Conservation (phyloP, 2,888 invertebrate genomes). For the Melolontha melolontha region DNA sequence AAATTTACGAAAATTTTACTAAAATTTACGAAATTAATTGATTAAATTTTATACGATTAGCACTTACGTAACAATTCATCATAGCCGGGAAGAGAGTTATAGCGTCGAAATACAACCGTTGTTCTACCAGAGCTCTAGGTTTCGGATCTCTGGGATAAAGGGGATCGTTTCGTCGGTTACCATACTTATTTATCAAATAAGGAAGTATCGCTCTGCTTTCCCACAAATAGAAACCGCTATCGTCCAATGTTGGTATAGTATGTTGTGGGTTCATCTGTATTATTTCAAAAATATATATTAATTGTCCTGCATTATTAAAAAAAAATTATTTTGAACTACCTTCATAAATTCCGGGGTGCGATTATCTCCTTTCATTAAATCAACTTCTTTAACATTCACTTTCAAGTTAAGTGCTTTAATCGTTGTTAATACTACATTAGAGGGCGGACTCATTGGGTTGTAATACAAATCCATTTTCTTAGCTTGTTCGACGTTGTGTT, state of each 20-base stretch:
- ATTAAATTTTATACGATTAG: too few relatives aligned
- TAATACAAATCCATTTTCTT: constrained; percentile 72
- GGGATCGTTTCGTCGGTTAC: constrained; percentile 78
- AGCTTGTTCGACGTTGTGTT: neutral
- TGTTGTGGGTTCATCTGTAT: constrained; percentile 85
- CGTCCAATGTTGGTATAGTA: constrained; percentile 85
- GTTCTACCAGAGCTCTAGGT: constrained; percentile 81
- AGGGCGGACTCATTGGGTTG: constrained; percentile 74
- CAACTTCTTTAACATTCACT: constrained; percentile 71
- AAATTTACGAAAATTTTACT: too few relatives aligned
- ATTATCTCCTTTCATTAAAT: constrained; percentile 74
- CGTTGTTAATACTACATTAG: constrained; percentile 71
- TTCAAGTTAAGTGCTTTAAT: constrained; percentile 76
- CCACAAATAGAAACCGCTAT: constrained; percentile 83
- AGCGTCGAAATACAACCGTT: constrained; percentile 83
- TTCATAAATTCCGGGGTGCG: constrained; percentile 77
- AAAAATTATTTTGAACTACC: constrained; percentile 61
- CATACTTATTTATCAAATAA: constrained; percentile 85
- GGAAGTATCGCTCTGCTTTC: constrained; percentile 87
- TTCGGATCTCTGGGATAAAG: constrained; percentile 84
- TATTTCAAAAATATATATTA: constrained; percentile 28
- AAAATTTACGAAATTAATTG: too few relatives aligned
- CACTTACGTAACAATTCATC: constrained; percentile 78
- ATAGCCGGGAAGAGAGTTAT: constrained; percentile 80
- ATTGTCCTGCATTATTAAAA: too few relatives aligned